Base-by-base conservation (phyloP, 2,797 vertebrate species). In the Danio albolineatus region DNA sequence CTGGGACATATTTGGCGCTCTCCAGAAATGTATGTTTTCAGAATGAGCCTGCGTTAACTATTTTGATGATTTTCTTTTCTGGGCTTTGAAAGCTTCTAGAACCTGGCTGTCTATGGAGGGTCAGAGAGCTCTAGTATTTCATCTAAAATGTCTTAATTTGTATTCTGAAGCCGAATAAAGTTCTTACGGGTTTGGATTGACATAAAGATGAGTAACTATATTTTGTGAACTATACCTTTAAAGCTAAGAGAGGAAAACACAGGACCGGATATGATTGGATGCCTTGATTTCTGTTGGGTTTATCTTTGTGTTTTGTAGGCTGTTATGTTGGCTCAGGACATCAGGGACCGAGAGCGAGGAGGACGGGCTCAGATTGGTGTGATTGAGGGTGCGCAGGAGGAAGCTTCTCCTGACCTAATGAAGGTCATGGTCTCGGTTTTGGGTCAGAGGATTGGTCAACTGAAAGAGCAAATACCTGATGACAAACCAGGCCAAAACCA, bases 311-410 rank as follows among this genome's bases (percentile, higher is more conserved):
- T 17, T 64, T 5, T 64, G 7, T 85, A 95, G 94, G 94, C 92
- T 0, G 85, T 94, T 46, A n/a, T 94, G 77, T 83, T 98, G 90
- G 95, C 95, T 73, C 95, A 96, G 88, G 94, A 94, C 86, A 96
- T 98, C 89, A 94, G 96, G 51, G 96, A 97, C 87, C 88, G 94
- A 0, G 96, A 97, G 88, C 85, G 96, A 54, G 96, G 96, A 0
- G 96, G 96, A 0, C 93, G 96, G 0, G 93, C 92, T 75, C 94
- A 96, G 85, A 96, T 97, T 0, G 94, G 94, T 2, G 85, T 97
- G 13, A 90, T 98, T 12, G 91, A 92, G 60, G 92, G 92, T 1
- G 92, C 86, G 57, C 90, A 86, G 0, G 96, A 97, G 87, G 87
- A 89, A 5, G 92, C 91, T 53, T 92, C 83, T 0, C 93, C 95